Evolutionary conservation across 1,140 invertebrate genomes (phyloP).

Genomic region (Zaprionus nigranus): DNA sequence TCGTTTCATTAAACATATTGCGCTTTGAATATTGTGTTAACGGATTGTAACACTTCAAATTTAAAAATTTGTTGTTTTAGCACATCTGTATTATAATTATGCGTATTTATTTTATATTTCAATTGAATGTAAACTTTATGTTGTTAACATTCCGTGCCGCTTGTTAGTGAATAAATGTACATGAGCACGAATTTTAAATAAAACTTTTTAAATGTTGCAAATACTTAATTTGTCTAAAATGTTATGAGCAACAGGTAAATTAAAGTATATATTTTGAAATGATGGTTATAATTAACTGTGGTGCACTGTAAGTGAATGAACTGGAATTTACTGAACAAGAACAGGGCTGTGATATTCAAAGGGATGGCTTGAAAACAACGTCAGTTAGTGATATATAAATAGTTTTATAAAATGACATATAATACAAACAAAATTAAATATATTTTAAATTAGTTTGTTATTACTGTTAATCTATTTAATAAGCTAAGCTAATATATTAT

Average conservation of each 20-base stretch:
- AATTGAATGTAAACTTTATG: conserved; percentile 44
- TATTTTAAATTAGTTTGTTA: neutral
- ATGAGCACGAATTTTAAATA: conserved; percentile 71
- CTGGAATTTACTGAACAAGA: neutral
- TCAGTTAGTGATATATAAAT: neutral
- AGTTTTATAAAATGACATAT: neutral
- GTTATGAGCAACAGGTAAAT: neutral
- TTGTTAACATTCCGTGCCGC: conserved; percentile 71
- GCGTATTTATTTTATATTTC: conserved; percentile 42
- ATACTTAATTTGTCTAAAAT: neutral
- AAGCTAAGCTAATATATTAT: neutral
- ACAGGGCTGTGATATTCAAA: neutral
- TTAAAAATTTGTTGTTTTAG: conserved; percentile 13
- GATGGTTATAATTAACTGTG: neutral
- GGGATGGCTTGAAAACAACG: neutral
- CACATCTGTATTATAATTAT: conserved; percentile 49
- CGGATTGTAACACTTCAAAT: conserved; percentile 30
- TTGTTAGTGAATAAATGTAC: conserved; percentile 47
- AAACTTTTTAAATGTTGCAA: conserved; percentile 43
- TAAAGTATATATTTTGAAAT: neutral
- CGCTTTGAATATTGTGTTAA: conserved; percentile 64
- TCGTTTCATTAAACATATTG: conserved; percentile 26
- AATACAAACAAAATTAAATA: neutral
- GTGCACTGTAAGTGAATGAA: neutral
- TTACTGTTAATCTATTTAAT: neutral